Evolutionary conservation across 2,113 vertebrate genomes (phyloP).

Genomic region (Mellivora capensis): DNA sequence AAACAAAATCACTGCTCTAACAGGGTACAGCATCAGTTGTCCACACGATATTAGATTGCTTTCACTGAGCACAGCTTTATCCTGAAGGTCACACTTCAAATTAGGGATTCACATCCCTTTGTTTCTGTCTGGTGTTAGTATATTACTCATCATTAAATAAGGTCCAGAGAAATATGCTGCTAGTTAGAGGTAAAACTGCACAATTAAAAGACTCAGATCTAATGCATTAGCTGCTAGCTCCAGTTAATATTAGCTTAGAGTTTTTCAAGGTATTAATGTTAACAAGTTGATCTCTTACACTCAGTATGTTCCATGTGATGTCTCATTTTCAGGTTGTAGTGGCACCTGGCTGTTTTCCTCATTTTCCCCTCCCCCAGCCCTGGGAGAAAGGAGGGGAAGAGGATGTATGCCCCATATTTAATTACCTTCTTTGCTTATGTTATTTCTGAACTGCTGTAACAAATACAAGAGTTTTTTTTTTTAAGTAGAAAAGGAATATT

Average conservation of each 20-base stretch:
- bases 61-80: background rate
- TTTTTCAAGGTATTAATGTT: background rate
- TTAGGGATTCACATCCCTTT: background rate
- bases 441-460: conserved; percentile 3
- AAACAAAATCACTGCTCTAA: background rate
- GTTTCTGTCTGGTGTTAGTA: background rate
- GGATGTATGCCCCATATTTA: background rate
- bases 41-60: background rate
- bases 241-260: conserved; percentile 3
- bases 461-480: background rate
- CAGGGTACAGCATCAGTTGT: background rate
- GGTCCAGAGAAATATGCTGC: background rate
- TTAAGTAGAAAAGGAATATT: conserved; percentile 13
- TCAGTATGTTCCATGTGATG: background rate
- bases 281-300: background rate
- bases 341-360: background rate
- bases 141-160: background rate
- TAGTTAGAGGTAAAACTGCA: background rate
- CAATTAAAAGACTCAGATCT: background rate
- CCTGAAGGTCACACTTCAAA: conserved; percentile 25
- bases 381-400: background rate
- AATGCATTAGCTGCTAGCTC: background rate
- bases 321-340: background rate
- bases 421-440: conserved; percentile 37
- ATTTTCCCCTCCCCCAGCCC: background rate